A percentile compares a stretch with the other conserved stretches of the same genome.
Conservation (phyloP, 2,113 vertebrate genomes). For the Theristicus caerulescens region DNA sequence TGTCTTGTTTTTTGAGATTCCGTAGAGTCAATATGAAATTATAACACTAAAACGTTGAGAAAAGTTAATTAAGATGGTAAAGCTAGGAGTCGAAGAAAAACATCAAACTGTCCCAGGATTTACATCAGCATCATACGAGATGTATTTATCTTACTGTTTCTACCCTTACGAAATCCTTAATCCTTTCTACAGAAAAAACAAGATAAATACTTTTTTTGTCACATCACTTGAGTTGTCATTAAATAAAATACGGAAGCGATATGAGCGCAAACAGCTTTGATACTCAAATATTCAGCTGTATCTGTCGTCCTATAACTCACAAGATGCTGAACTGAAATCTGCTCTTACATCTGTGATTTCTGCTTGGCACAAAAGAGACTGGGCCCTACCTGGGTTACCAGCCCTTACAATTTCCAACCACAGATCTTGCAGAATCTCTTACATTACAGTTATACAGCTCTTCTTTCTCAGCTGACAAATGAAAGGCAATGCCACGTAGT, state of each 20-base stretch:
- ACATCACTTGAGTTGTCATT: background rate
- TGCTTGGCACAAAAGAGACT: background rate
- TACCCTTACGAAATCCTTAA: background rate
- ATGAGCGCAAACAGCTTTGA: background rate
- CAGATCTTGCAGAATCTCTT: background rate
- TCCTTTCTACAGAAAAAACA: background rate
- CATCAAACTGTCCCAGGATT: background rate
- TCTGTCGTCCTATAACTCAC: background rate
- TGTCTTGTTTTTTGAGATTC: background rate
- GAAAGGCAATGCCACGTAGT: fast-evolving
- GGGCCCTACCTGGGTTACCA: background rate
- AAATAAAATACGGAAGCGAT: background rate
- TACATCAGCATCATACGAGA: background rate
- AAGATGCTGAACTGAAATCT: background rate
- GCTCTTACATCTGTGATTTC: background rate
- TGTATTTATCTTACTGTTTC: background rate
- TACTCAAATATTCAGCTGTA: background rate
- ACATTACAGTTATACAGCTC: background rate
- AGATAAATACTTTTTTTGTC: background rate
- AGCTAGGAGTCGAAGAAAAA: background rate
- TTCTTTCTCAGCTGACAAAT: background rate
- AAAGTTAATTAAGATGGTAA: background rate
- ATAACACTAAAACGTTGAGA: background rate
- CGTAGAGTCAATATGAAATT: background rate
- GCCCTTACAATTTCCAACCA: background rate